These are phyloP conservation scores for Lamproptera curius DNA, from an alignment of 2,888 invertebrate genomes.

Conservation along the genomic window DNA sequence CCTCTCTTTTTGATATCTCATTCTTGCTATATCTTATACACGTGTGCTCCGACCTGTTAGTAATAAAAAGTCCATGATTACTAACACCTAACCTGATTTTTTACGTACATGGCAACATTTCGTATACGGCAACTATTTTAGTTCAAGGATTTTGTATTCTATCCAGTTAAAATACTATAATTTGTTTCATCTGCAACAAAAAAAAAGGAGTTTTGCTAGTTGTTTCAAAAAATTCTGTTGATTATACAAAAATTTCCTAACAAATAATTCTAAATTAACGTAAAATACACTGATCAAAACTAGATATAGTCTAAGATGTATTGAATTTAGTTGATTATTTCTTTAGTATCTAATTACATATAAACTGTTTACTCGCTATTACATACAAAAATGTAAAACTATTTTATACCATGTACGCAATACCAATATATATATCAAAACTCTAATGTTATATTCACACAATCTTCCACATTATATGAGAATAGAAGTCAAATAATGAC, in stretches of 20 bases:
- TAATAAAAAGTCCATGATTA: conserved; percentile 25
- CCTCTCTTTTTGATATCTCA: no score
- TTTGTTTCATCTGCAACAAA: no score
- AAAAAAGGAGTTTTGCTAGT: no score
- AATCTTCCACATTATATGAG: background rate
- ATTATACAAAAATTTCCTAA: background rate
- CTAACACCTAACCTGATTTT: conserved; percentile 18
- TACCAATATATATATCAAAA: conserved; percentile 11
- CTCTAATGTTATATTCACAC: conserved; percentile 6
- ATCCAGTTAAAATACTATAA: no score
- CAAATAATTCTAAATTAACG: background rate
- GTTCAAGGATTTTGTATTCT: no score
- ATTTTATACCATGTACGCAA: conserved; percentile 6
- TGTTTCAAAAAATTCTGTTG: no score
- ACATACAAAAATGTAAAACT: conserved; percentile 16
- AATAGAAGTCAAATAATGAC: conserved; percentile 20
- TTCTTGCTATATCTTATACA: conserved; percentile 40
- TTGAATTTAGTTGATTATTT: background rate
- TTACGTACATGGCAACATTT: background rate
- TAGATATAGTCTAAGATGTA: background rate
- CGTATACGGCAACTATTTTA: no score
- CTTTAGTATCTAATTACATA: background rate
- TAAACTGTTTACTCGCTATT: no score
- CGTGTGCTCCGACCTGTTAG: conserved; percentile 36
- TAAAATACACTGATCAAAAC: background rate